phyloP scores from a whole-genome alignment of 1,140 invertebrate species.

The Eriocheir sinensis region DNA sequence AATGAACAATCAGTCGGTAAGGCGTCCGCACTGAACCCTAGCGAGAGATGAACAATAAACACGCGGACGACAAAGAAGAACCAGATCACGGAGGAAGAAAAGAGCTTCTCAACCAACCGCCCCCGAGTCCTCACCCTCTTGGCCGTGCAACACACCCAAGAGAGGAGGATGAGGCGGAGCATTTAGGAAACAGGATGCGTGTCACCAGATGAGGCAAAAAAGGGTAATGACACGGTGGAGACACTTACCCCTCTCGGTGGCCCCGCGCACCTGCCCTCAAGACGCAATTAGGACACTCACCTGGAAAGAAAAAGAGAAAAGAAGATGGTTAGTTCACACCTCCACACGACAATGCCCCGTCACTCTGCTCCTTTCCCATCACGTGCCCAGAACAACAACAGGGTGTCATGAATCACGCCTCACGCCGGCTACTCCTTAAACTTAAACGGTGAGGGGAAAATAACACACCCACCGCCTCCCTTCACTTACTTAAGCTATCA shows the following conservation, averaged over 20 bases:
- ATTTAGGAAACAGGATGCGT: conserved; percentile 23
- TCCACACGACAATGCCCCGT: not conserved
- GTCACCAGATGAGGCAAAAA: not conserved
- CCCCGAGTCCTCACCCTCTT: too few species aligned
- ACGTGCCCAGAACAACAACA: not conserved
- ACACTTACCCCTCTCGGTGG: not conserved
- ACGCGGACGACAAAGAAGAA: conserved; percentile 14
- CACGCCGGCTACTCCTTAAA: too few species aligned
- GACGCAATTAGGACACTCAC: conserved; percentile 21
- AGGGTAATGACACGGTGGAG: not conserved
- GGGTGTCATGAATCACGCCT: not conserved
- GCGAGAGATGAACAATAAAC: not conserved
- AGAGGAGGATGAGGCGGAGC: not conserved
- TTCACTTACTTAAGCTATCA: not conserved
- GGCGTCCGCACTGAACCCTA: not conserved
- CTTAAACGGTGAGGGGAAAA: too few species aligned
- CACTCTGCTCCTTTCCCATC: not conserved
- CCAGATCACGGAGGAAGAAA: not conserved
- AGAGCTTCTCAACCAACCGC: not conserved
- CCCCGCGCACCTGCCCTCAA: conserved; percentile 4
- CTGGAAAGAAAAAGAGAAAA: conserved; percentile 16
- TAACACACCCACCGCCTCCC: too few species aligned
- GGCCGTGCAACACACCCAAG: too few species aligned
- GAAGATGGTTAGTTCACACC: not conserved
- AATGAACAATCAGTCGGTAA: too few species aligned